phyloP scores from a whole-genome alignment of 2,797 vertebrate species.

The Danio choprae region DNA sequence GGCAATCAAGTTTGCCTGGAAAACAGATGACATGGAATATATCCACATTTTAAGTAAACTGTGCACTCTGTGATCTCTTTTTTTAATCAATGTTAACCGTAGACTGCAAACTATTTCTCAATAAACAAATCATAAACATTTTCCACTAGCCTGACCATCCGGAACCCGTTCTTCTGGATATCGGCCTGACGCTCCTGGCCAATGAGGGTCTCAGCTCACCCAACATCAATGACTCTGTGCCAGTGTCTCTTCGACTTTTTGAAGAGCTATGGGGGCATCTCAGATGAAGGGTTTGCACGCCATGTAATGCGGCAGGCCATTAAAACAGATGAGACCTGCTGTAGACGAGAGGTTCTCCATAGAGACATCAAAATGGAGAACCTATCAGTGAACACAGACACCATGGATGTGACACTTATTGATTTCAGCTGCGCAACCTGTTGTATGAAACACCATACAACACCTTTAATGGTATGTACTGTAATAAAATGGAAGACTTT shows the following conservation, averaged over 20 bases:
- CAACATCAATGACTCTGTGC: neutral
- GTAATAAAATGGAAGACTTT: too few relatives aligned
- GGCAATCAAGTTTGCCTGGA: too few relatives aligned
- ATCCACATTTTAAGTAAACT: too few relatives aligned
- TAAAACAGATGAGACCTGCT: neutral
- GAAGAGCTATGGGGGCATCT: neutral
- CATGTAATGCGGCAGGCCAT: neutral
- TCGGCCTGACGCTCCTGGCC: too few relatives aligned
- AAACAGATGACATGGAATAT: too few relatives aligned
- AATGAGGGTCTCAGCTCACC: neutral
- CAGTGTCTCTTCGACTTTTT: neutral
- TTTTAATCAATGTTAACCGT: too few relatives aligned
- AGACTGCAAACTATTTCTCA: too few relatives aligned
- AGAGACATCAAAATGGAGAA: slow-evolving; percentile 16
- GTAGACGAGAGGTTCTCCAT: too few relatives aligned
- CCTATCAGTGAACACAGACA: neutral
- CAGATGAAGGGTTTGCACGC: neutral
- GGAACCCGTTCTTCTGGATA: too few relatives aligned
- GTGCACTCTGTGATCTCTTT: too few relatives aligned
- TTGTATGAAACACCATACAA: neutral
- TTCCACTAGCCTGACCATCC: too few relatives aligned
- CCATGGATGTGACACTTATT: neutral
- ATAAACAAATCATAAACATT: too few relatives aligned
- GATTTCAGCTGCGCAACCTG: neutral
- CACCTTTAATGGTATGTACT: neutral